Evolutionary conservation across 2,113 vertebrate genomes (phyloP), one percentile per base, ranked within the genome.

Genomic region (Triplophysa dalaica): DNA sequence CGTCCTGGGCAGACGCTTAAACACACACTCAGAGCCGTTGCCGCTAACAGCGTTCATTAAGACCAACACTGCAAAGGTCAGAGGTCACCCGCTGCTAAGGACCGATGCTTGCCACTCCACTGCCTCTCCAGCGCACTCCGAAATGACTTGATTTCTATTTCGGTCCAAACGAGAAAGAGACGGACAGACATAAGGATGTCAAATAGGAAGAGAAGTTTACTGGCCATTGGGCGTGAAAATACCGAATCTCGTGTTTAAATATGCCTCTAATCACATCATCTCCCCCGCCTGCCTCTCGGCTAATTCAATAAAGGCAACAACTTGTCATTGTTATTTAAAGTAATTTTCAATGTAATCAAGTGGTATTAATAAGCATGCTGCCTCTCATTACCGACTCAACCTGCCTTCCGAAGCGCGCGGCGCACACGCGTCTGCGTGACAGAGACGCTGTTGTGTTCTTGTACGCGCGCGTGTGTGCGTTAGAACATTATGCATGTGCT

Each of bases 311-410:
- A 86, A 67, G 79, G 79, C 84, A 87, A 85, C 84, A 89, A 85
- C 88, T 87, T 70, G 48, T 81, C 86, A 84, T 67, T 68, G 80
- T 82, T 86, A 82, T 84, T 79, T 73, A 80, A 79, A 82, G 84
- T 81, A 79, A 84, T 82, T 86, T 82, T 75, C 89, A 84, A 83
- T 89, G 87, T 89, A 91, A 92, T 92, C 90, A 90, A 88, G 88
- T 87, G 87, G 84, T 89, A 90, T 91, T 91, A 92, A 90, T 87
- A 89, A 89, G 87, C 90, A 89, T 87, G 86, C 90, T 90, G 90
- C 87, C 91, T 90, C 89, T 89, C 90, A 91, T 92, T 91, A 91
- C 85, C 80, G 83, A 89, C 88, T 88, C 88, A 88, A 85, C 87
- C 89, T 86, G 88, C 83, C 88, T 89, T 88, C 85, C 85, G 85